Evolutionary conservation across 2,888 invertebrate species (phyloP), one percentile per base, ranked within the genome.

Genomic region (Polietes domitor): DNA sequence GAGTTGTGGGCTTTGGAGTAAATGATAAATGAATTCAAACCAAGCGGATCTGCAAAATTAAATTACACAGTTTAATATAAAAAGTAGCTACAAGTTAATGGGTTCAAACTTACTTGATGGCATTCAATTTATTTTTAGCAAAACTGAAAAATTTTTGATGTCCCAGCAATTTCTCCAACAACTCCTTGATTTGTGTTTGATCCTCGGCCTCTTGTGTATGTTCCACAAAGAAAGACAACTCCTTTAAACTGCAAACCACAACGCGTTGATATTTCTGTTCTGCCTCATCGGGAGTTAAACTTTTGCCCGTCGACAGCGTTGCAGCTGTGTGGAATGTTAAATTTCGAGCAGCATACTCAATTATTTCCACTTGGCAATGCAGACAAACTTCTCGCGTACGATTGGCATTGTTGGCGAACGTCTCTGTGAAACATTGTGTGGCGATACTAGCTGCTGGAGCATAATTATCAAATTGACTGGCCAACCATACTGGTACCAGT

Each of bases 401-500:
- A 68, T 93, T 94, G 7, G 94, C 93, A 75, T 93, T 94, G 9
- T 94, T 93, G 0, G 97, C 95, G 92, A 98, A 98, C 0, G 97
- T 96, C 81, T 93, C 94, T 87, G 93, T 93, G 87, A 97, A 96
- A 4, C 96, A 94, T 15, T 88, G 80, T 43, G 91, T 92, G 0
- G 97, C 97, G 80, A 95, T 94, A 86, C 94, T 94, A 6, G 97
- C 95, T 19, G 97, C 97, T 10, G 97, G 97, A 50, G 96, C 95
- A 92, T 97, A 96, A 12, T 95, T 95, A 91, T 98, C 98, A 93
- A 96, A 95, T 90, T 96, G 96, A 73, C 97, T 96, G 61, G 95
- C 94, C 88, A 98, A 94, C 98, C 98, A 98, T 3, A 95, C 94
- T 1, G 97, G 97, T 89, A 95, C 94, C 82, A 98, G 90, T 89